These are phyloP conservation scores for Pitangus sulphuratus DNA, from an alignment of 2,797 vertebrate genomes.

Conservation along the genomic window DNA sequence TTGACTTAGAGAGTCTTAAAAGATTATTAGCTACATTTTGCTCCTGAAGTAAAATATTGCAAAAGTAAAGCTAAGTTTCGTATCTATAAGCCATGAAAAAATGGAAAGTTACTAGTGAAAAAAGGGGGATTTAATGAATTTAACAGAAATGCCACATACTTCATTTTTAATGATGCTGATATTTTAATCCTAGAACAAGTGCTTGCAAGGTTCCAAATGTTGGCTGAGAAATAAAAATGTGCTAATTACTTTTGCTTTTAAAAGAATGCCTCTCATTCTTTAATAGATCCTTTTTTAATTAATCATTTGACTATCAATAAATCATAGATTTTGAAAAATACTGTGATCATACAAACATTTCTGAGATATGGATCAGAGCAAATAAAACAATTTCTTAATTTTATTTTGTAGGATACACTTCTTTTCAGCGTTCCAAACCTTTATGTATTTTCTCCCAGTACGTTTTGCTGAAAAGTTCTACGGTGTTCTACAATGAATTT, in stretches of 20 bases:
- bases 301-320: neutral
- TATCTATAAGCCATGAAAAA: neutral
- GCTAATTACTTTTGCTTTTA: slow-evolving; percentile 5
- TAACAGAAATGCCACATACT: neutral
- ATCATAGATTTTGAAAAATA: neutral
- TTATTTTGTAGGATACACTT: neutral
- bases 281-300: neutral
- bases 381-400: neutral
- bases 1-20: neutral
- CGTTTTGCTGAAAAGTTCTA: neutral
- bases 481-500: neutral
- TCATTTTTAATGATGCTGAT: slow-evolving; percentile 21
- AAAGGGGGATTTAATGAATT: neutral
- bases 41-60: neutral
- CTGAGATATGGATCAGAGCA: neutral
- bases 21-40: neutral
- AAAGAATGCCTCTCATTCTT: neutral
- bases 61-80: slow-evolving; percentile 2
- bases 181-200: slow-evolving; percentile 13
- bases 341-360: neutral
- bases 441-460: neutral
- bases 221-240: neutral
- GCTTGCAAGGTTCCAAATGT: neutral
- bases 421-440: neutral
- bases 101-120: neutral